These are phyloP conservation scores for Calypte anna DNA, from an alignment of 2,113 vertebrate genomes.

Conservation along the genomic window DNA sequence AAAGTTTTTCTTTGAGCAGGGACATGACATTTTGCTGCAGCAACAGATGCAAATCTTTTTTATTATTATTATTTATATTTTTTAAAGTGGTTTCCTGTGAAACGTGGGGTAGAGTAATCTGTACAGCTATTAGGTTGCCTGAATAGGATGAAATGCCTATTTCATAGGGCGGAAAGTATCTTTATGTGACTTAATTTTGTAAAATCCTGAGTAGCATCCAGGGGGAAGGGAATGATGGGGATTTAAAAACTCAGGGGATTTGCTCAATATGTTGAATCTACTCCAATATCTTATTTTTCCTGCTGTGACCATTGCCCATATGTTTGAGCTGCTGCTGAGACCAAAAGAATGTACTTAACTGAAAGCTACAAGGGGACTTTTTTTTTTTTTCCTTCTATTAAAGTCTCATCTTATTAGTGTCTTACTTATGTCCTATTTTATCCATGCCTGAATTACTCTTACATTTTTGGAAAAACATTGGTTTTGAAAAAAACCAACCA, in stretches of 20 bases:
- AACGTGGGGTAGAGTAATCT: slow-evolving; percentile 48
- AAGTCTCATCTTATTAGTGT: too few relatives aligned
- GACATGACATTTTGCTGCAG: not conserved
- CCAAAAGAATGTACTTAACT: not conserved
- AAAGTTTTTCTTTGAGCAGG: slow-evolving; percentile 28
- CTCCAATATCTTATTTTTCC: slow-evolving; percentile 58
- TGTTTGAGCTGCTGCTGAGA: slow-evolving; percentile 17
- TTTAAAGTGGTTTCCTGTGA: slow-evolving; percentile 37
- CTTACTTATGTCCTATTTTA: not conserved
- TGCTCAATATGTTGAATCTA: slow-evolving; percentile 64
- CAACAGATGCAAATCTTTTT: not conserved
- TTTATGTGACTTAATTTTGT: slow-evolving; percentile 76
- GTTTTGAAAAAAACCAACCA: too few relatives aligned
- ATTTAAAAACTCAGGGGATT: slow-evolving; percentile 59
- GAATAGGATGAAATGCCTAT: slow-evolving; percentile 27
- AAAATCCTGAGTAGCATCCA: slow-evolving; percentile 70
- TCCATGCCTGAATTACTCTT: not conserved
- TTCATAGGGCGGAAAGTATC: slow-evolving; percentile 62
- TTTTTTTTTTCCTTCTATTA: not conserved
- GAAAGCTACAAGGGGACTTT: not conserved
- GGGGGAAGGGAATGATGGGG: slow-evolving; percentile 60
- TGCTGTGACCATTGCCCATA: not conserved
- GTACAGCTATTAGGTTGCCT: slow-evolving; percentile 55
- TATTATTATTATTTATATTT: not conserved
- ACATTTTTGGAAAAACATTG: not conserved